Percentiles rank a stretch among this genome's conserved stretches.
phyloP scores from a whole-genome alignment of 2,888 invertebrate genomes.

The Ochropleura leucogaster region DNA sequence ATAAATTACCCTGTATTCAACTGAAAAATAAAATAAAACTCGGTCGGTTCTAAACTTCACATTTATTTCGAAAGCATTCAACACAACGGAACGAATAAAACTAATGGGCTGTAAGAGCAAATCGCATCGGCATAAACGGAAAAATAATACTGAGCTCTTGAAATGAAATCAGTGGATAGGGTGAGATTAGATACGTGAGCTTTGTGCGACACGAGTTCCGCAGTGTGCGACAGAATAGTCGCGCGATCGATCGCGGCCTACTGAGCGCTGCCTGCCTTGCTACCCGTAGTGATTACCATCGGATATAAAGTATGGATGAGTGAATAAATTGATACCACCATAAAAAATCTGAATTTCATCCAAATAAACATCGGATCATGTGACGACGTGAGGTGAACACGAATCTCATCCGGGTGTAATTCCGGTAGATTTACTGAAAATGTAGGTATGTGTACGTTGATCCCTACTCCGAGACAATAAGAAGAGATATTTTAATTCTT shows the following conservation, averaged over 20 bases:
- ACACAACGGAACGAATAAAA: conserved; percentile 38
- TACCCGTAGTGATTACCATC: conserved; percentile 12
- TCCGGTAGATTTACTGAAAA: conserved; percentile 21
- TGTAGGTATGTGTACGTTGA: neutral
- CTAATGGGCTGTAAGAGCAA: conserved; percentile 54
- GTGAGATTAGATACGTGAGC: conserved; percentile 66
- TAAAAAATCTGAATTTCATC: conserved; percentile 26
- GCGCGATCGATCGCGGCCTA: conserved; percentile 49
- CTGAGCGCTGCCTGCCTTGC: neutral
- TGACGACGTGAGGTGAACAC: conserved; percentile 36
- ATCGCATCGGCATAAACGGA: conserved; percentile 54
- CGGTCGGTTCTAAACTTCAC: conserved; percentile 15
- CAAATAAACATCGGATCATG: conserved; percentile 29
- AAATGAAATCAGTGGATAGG: conserved; percentile 61
- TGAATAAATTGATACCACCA: conserved; percentile 24
- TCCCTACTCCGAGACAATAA: conserved; percentile 24
- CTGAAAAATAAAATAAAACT: conserved; percentile 27
- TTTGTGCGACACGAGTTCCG: conserved; percentile 45
- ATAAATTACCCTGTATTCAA: conserved; percentile 1
- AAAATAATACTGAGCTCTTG: conserved; percentile 51
- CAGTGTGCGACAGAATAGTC: conserved; percentile 45
- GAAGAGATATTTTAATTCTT: conserved; percentile 42
- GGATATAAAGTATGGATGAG: conserved; percentile 8
- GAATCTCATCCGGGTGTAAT: conserved; percentile 24
- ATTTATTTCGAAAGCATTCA: conserved; percentile 32